Evolutionary conservation across 2,888 invertebrate species (phyloP).

Genomic region (Aromia moschata): DNA sequence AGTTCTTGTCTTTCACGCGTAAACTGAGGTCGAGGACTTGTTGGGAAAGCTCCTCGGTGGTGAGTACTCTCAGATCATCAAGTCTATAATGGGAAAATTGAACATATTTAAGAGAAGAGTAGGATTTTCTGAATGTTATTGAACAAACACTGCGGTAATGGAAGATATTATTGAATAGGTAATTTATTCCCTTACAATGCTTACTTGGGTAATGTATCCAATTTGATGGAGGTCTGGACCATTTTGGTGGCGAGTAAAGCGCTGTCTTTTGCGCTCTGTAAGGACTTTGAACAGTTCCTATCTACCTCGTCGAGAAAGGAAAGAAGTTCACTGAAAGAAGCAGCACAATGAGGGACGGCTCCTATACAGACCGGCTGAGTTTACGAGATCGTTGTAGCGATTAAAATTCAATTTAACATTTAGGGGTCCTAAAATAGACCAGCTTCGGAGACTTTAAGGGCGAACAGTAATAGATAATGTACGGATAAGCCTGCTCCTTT

Average conservation of each 20-base stretch:
- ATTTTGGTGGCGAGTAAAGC: constrained; percentile 49
- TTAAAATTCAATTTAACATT: too few species aligned
- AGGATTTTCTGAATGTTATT: too few species aligned
- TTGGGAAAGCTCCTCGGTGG: constrained; percentile 70
- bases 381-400: too few species aligned
- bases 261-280: constrained; percentile 53
- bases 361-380: too few species aligned
- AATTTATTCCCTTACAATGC: constrained; percentile 19
- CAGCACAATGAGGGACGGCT: too few species aligned
- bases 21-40: constrained; percentile 70
- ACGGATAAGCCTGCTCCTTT: too few species aligned
- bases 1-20: constrained; percentile 70
- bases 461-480: too few species aligned
- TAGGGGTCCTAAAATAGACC: too few species aligned
- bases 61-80: constrained; percentile 67
- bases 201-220: constrained; percentile 60
- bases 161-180: background rate
- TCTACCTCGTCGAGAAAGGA: constrained; percentile 75
- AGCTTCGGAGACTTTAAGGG: too few species aligned
- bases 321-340: constrained; percentile 69
- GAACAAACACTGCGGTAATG: too few species aligned
- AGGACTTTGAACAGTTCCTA: constrained; percentile 54
- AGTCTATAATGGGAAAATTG: constrained; percentile 57
- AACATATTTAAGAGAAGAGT: too few species aligned
- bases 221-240: constrained; percentile 49